Conservation (phyloP, 1,140 invertebrate genomes). For the Drosophila tani region DNA sequence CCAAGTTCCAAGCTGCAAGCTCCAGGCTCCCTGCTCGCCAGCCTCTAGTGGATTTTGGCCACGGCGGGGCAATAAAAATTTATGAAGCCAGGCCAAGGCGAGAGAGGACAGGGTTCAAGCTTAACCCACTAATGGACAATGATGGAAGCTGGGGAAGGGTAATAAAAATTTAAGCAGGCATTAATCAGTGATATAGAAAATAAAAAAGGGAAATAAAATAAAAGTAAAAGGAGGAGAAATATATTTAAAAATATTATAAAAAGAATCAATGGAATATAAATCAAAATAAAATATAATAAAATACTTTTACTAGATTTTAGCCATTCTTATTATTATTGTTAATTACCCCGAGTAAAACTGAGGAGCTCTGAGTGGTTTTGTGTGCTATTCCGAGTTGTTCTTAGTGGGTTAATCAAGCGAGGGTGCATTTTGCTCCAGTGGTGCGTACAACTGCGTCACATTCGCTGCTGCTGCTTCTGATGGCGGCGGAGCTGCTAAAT, state of each 20-base stretch:
- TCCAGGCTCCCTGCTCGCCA: background rate
- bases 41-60: conserved; percentile 13
- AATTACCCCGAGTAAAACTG: too few relatives aligned
- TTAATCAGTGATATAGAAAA: too few relatives aligned
- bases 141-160: background rate
- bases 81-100: conserved; percentile 37
- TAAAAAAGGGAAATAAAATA: background rate
- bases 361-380: too few relatives aligned
- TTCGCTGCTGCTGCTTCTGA: conserved; percentile 8
- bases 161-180: background rate
- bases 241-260: background rate
- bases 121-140: background rate
- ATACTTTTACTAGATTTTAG: too few relatives aligned
- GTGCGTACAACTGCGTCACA: conserved; percentile 46
- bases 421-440: conserved; percentile 6
- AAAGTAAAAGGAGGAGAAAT: background rate
- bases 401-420: conserved; percentile 6
- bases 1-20: background rate
- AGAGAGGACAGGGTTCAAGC: conserved; percentile 18
- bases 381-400: too few relatives aligned
- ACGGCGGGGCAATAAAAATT: conserved; percentile 62
- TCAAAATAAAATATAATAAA: too few relatives aligned
- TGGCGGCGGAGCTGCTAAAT: conserved; percentile 33
- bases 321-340: too few relatives aligned
- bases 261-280: background rate